Evolutionary conservation across 2,797 vertebrate genomes (phyloP).

Genomic region (Lepidocolaptes lacrymiger): DNA sequence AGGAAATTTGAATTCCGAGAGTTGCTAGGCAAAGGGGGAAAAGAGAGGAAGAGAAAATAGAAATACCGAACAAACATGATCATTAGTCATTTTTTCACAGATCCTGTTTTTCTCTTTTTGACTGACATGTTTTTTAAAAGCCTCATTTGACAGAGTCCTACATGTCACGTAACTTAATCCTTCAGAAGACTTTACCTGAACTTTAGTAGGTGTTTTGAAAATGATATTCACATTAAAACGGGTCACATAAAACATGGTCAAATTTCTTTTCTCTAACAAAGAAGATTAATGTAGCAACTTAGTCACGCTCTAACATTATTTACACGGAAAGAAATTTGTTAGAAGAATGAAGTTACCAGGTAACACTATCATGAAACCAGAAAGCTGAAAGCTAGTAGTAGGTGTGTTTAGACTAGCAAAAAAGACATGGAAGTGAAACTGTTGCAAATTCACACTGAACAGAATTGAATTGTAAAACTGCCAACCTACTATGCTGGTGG

Average conservation of each 20-base stretch:
- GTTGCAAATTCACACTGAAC: background rate
- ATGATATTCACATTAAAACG: background rate
- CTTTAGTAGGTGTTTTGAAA: background rate
- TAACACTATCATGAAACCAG: background rate
- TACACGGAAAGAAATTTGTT: background rate
- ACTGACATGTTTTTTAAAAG: background rate
- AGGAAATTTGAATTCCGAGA: background rate
- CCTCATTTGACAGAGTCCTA: background rate
- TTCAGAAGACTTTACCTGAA: background rate
- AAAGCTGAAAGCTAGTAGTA: background rate
- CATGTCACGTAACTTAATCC: background rate
- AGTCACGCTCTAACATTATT: background rate
- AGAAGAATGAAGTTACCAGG: background rate
- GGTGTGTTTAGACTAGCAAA: background rate
- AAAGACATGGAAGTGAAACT: background rate
- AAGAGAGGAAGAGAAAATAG: background rate
- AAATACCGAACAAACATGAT: background rate
- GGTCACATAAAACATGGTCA: background rate
- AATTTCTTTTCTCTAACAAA: background rate
- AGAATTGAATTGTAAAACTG: background rate
- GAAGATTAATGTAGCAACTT: background rate
- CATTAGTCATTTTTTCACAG: background rate
- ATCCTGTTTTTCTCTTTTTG: background rate
- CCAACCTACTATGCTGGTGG: accelerated
- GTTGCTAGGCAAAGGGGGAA: background rate